Evolutionary conservation across 2,113 vertebrate species (phyloP).

Genomic region (Solea solea): DNA sequence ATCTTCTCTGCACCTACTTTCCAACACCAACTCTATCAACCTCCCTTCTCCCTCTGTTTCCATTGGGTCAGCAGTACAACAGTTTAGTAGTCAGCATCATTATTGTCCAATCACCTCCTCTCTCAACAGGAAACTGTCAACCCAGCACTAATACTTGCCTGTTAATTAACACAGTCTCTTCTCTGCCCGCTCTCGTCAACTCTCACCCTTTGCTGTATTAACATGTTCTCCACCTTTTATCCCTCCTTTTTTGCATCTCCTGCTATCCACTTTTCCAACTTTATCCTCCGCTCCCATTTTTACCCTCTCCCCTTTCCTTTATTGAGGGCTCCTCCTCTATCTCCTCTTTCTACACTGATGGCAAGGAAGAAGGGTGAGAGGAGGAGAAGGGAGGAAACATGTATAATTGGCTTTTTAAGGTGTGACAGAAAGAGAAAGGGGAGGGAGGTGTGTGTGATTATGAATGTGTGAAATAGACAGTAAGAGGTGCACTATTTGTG

Average conservation of each 20-base stretch:
- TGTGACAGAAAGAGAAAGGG: constrained; percentile 71
- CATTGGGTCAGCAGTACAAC: constrained; percentile 70
- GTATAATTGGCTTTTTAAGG: constrained; percentile 83
- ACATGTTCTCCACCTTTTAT: constrained; percentile 10
- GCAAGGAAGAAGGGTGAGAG: constrained; percentile 49
- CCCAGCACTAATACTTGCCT: constrained; percentile 70
- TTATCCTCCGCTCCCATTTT: constrained; percentile 33
- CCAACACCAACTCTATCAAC: constrained; percentile 27
- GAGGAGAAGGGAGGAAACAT: constrained; percentile 62
- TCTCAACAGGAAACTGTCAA: constrained; percentile 75
- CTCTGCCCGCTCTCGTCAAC: constrained; percentile 20
- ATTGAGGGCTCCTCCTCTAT: constrained; percentile 53
- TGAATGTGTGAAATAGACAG: constrained; percentile 54
- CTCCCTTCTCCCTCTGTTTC: constrained; percentile 51
- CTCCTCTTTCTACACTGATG: constrained; percentile 48
- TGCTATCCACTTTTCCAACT: background rate
- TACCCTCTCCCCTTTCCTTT: constrained; percentile 32
- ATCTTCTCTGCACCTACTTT: constrained; percentile 21
- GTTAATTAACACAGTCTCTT: constrained; percentile 68
- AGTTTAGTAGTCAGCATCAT: constrained; percentile 74
- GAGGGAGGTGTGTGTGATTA: constrained; percentile 34
- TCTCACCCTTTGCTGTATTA: constrained; percentile 7
- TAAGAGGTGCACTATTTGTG: constrained; percentile 52
- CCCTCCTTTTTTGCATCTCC: constrained; percentile 16
- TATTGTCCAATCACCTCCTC: constrained; percentile 73